A percentile compares a stretch with the other conserved stretches of the same genome.
phyloP scores from a whole-genome alignment of 2,797 vertebrate genomes.

The Sandelia bainsii region DNA sequence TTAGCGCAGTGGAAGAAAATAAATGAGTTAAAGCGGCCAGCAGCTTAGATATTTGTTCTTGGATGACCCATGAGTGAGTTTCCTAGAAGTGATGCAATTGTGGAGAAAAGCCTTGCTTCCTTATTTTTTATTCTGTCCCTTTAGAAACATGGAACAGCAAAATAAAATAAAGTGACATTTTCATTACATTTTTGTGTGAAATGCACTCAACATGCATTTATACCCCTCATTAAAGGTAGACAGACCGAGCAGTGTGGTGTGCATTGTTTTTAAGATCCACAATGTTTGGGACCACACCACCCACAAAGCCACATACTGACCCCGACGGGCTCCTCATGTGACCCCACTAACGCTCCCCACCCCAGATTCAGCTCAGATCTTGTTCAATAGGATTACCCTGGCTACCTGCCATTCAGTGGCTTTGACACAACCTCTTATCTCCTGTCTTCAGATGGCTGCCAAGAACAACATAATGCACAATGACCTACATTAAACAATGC shows the following conservation, averaged over 20 bases:
- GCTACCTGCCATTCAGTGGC: conserved; percentile 79
- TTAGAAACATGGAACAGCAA: not conserved
- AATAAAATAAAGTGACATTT: not conserved
- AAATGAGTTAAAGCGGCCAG: conserved; percentile 79
- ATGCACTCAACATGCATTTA: not conserved
- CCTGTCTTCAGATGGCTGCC: conserved; percentile 73
- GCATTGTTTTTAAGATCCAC: conserved; percentile 13
- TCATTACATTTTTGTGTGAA: not conserved
- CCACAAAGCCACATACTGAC: conserved; percentile 56
- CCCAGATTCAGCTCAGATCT: conserved; percentile 70
- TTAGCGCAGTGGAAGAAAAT: conserved; percentile 83
- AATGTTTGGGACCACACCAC: conserved; percentile 17
- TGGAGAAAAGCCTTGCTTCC: conserved; percentile 5
- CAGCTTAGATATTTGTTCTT: conserved; percentile 71
- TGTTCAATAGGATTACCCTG: conserved; percentile 81
- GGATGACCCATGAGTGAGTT: conserved; percentile 64
- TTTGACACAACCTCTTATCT: conserved; percentile 79
- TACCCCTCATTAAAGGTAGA: not conserved
- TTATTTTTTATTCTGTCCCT: not conserved
- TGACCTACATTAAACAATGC: conserved; percentile 78
- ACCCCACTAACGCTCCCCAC: conserved; percentile 63
- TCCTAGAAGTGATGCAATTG: conserved; percentile 53
- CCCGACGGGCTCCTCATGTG: conserved; percentile 61
- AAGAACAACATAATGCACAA: conserved; percentile 73
- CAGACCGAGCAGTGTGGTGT: not conserved